Evolutionary conservation across 2,797 vertebrate genomes (phyloP).

Genomic region (Meda fulgida): DNA sequence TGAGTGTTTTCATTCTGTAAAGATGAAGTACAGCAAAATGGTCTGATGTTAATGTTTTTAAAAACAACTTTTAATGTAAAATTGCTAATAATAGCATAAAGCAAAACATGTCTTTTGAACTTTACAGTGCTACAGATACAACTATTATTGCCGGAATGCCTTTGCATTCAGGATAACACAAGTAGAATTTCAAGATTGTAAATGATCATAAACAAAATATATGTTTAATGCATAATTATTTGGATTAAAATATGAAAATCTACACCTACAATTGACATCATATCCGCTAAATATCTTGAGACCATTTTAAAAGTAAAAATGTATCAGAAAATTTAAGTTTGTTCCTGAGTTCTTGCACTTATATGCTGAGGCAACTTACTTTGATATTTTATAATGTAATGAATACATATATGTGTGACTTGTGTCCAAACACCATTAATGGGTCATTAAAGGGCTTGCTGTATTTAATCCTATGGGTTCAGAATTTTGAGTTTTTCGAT

Average conservation of each 20-base stretch:
- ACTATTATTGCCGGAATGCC: not conserved
- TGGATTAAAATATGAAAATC: not conserved
- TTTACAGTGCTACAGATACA: not conserved
- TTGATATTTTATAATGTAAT: not conserved
- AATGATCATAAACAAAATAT: not conserved
- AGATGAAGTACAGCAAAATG: not conserved
- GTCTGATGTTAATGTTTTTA: not conserved
- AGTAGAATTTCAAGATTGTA: not conserved
- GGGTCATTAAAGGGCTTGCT: no score
- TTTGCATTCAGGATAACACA: not conserved
- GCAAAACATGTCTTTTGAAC: not conserved
- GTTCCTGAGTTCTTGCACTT: not conserved
- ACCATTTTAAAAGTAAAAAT: not conserved
- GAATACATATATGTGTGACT: not conserved
- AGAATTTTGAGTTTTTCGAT: no score
- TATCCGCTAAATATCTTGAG: not conserved
- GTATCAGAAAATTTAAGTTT: not conserved
- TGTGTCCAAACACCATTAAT: not conserved
- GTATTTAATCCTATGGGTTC: not conserved
- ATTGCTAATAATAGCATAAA: not conserved
- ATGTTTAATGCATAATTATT: not conserved
- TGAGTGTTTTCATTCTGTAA: not conserved
- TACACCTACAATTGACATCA: not conserved
- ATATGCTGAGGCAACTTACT: not conserved
- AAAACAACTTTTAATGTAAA: not conserved